Evolutionary conservation across 2,888 invertebrate genomes (phyloP).

Genomic region (Cephus nigrinus): DNA sequence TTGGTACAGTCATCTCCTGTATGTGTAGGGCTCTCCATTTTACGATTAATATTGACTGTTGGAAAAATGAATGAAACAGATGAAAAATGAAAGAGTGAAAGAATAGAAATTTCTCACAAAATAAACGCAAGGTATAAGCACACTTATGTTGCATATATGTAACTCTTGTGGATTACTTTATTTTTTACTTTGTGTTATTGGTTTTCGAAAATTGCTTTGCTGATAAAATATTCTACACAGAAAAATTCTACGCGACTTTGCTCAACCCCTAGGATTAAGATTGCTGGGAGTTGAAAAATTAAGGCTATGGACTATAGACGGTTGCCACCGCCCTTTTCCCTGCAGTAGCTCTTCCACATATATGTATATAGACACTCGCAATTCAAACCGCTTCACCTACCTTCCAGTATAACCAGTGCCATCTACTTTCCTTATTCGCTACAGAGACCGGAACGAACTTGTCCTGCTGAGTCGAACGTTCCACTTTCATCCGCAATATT

Average conservation of each 20-base stretch:
- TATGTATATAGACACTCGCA: neutral
- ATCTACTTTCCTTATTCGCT: neutral
- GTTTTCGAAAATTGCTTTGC: neutral
- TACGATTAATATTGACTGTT: neutral
- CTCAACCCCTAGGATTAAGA: neutral
- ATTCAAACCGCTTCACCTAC: neutral
- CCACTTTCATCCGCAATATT: conserved; percentile 27
- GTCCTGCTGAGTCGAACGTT: conserved; percentile 21
- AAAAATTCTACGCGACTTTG: neutral
- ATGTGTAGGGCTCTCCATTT: neutral
- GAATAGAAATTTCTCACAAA: neutral
- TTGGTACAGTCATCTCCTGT: neutral
- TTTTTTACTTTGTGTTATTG: neutral
- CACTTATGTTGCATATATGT: too few relatives aligned
- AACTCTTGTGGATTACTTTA: neutral
- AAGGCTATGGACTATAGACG: neutral
- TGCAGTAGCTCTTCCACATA: neutral
- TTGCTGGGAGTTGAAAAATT: conserved; percentile 1
- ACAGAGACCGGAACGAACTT: conserved; percentile 5
- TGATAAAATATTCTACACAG: neutral
- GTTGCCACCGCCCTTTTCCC: conserved; percentile 7
- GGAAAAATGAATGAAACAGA: neutral
- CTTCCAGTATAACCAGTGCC: neutral
- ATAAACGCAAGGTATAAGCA: neutral
- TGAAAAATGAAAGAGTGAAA: neutral